These are phyloP conservation scores for Bombus huntii DNA, from an alignment of 1,140 invertebrate genomes.

Conservation along the genomic window DNA sequence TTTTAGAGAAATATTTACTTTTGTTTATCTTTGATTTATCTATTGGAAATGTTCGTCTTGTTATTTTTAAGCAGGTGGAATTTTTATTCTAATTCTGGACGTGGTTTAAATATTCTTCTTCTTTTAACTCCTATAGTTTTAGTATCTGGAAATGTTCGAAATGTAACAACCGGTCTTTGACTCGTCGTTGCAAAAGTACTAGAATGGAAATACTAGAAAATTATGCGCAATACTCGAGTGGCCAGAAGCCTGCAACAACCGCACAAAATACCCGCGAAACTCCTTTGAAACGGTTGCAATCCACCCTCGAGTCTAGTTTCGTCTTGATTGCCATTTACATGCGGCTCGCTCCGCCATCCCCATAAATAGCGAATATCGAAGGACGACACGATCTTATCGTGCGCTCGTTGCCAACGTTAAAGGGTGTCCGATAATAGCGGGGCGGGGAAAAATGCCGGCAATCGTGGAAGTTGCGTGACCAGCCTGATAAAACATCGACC, in stretches of 20 bases:
- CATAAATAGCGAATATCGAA: constrained; percentile 21
- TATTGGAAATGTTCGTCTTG: no score
- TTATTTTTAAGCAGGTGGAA: no score
- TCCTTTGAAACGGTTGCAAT: neutral
- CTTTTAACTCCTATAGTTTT: fast-evolving
- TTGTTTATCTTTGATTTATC: no score
- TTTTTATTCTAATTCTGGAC: no score
- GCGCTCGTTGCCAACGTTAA: constrained; percentile 19
- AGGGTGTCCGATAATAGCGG: constrained; percentile 19
- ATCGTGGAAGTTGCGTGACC: constrained; percentile 60
- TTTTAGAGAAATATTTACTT: no score
- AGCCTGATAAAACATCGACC: constrained; percentile 55
- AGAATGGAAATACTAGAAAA: neutral
- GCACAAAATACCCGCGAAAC: neutral
- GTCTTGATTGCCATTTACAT: constrained; percentile 19
- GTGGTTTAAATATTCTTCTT: no score
- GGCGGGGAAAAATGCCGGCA: neutral
- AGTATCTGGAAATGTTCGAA: no score
- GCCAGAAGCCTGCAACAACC: neutral
- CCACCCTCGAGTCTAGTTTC: neutral
- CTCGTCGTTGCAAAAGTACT: no score
- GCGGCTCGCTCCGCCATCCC: neutral
- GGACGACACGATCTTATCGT: constrained; percentile 44
- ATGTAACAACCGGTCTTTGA: no score
- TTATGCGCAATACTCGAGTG: fast-evolving